Evolutionary conservation across 2,797 vertebrate species (phyloP), one percentile per base, ranked within the genome.

Genomic region (Sebastes variabilis): DNA sequence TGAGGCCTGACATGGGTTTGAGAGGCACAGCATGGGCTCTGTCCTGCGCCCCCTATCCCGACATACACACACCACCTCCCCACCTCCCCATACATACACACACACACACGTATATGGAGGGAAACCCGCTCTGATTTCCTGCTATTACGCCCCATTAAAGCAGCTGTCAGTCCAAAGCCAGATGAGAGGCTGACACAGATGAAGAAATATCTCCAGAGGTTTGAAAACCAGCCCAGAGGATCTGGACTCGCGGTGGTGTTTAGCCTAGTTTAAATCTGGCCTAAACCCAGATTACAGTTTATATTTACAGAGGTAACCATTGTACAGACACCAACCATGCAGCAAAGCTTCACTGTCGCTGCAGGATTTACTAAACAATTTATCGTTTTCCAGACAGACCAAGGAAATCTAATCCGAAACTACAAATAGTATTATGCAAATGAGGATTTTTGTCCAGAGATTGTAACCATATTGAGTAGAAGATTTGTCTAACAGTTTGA

Each of bases 111-210:
- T 81, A 94, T 66, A 77, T 38, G 69, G 83, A 90, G 92, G 90
- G 89, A 91, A 94, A 93, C 94, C 92, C 93, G 83, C 90, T 94
- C 94, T 94, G 94, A 96, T 96, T 96, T 96, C 95, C 95, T 95
- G 95, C 93, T 94, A 96, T 96, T 96, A 96, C 90, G 77, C 89
- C 92, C 92, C 90, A 96, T 96, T 96, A 96, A 90, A 92, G 92
- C 76, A 93, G 91, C 95, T 95, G 95, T 96, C 95, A 96, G 91
- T 96, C 95, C 88, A 86, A 79, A 93, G 80, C 89, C 90, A 95
- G 94, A 95, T 94, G 94, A 95, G 94, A 94, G 93, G 91, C 90
- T 93, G 94, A 95, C 94, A 93, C 89, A 93, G 92, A 95, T 91
- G 86, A 92, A 91, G 92, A 90, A 92, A 91, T 82, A 90, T 94